A percentile compares a stretch with the other conserved stretches of the same genome.
phyloP scores from a whole-genome alignment of 2,797 vertebrate species.

The Cirrhinus mrigala region DNA sequence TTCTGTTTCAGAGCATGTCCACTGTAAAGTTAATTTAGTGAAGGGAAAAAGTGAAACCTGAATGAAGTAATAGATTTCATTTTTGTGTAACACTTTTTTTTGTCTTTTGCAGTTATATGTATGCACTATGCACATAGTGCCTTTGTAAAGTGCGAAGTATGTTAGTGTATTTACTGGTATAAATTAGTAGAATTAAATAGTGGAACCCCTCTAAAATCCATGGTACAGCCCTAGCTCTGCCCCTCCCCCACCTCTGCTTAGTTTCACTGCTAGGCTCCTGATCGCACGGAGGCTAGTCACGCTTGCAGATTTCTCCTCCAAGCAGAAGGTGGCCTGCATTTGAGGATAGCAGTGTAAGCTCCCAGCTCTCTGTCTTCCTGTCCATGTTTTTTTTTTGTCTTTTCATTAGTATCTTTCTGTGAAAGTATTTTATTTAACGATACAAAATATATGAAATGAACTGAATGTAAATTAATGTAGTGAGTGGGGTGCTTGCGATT shows the following conservation, averaged over 20 bases:
- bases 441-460: background rate
- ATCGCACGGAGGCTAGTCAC: slow-evolving; percentile 19
- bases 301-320: slow-evolving; percentile 38
- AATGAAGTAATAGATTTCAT: background rate
- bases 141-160: background rate
- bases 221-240: slow-evolving; percentile 12
- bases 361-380: slow-evolving; percentile 27
- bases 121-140: background rate
- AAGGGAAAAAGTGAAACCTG: background rate
- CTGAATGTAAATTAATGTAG: background rate
- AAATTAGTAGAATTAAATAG: background rate
- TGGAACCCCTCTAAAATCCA: background rate
- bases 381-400: background rate
- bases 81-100: background rate
- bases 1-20: background rate
- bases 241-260: slow-evolving; percentile 17
- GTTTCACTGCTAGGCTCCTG: slow-evolving; percentile 22
- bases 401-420: background rate
- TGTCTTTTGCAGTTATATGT: background rate
- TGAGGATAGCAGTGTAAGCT: slow-evolving; percentile 30
- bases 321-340: slow-evolving; percentile 42
- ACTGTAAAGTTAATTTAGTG: background rate
- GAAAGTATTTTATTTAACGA: background rate
- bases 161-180: background rate
- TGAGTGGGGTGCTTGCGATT: background rate